Evolutionary conservation across 2,113 vertebrate genomes (phyloP), one percentile per base, ranked within the genome.

Genomic region (Macroglossus sobrinus): DNA sequence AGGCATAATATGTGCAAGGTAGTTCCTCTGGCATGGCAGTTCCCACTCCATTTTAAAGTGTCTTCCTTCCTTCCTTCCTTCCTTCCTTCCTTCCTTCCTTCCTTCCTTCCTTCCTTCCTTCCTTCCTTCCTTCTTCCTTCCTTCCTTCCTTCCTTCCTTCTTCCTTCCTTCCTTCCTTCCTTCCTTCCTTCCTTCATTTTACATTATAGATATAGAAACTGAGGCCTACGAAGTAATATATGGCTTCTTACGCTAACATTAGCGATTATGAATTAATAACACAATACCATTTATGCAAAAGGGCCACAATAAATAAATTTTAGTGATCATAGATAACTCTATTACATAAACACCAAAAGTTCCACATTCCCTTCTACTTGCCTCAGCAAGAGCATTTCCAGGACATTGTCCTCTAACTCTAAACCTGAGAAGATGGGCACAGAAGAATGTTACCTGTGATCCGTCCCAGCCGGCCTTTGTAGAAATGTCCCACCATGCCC

Each of bases 401-500:
- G 40, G 79, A 8, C 45, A 45, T 68, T 35, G 35, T 55, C 15
- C 84, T 78, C 30, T 74, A 2, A 38, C 28, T 79, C 53, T 45
- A 80, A 91, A 78, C 22, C 38, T 55, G 10, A 30, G 19, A 55
- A 21, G 26, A 21, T 63, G 30, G 8, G 18, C 24, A 81, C 13
- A 40, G 30, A 45, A 40, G 4, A 82, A 43, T 0, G 18, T 95
- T 98, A 99, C 99, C 99, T 98, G 99, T 99, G 97, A 99, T 99
- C 93, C 96, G 97, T 97, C 99, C 99, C n/a, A 99, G 98, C 84
- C 96, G 99, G 79, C 99, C 99, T 8, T 98, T 97, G 2, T 99
- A 99, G 68, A 99, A 98, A 18, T 99, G 99, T 68, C 99, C 99
- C 35, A 99, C 99, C 80, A 99, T 99, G 66, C 99, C 99, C 15